Evolutionary conservation across 1,140 invertebrate genomes (phyloP).

Genomic region (Pantala flavescens): DNA sequence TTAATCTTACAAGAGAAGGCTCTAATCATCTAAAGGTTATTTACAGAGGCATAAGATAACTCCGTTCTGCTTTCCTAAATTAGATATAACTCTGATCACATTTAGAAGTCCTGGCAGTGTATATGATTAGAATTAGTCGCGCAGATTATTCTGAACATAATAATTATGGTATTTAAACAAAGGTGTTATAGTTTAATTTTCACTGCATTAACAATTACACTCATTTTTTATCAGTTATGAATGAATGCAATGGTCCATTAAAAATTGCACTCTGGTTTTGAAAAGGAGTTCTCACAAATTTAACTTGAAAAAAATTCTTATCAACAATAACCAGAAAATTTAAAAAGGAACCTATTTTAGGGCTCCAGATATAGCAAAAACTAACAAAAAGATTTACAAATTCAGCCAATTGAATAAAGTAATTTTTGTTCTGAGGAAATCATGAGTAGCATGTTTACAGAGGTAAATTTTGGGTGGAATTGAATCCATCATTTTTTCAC

Average conservation of each 20-base stretch:
- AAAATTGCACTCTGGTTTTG: neutral
- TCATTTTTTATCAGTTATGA: neutral
- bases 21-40: conserved; percentile 16
- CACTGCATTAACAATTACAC: conserved; percentile 16
- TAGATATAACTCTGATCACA: conserved; percentile 13
- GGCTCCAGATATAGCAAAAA: neutral
- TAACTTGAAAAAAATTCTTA: neutral
- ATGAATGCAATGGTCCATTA: neutral
- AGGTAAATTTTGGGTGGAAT: neutral
- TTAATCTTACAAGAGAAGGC: conserved; percentile 11
- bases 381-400: neutral
- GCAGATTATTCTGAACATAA: conserved; percentile 20
- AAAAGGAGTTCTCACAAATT: neutral
- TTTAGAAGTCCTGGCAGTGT: conserved; percentile 24
- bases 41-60: conserved; percentile 18
- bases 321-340: neutral
- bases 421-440: neutral
- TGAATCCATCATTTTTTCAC: neutral
- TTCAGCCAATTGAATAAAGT: neutral
- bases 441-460: neutral
- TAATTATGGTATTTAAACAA: conserved; percentile 16
- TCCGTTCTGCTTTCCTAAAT: conserved; percentile 17
- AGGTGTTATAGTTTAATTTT: conserved; percentile 14
- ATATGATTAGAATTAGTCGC: conserved; percentile 25
- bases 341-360: neutral